phyloP scores from a whole-genome alignment of 92 coral and sea anemone genomes.

The Zoanthus sociatus region DNA sequence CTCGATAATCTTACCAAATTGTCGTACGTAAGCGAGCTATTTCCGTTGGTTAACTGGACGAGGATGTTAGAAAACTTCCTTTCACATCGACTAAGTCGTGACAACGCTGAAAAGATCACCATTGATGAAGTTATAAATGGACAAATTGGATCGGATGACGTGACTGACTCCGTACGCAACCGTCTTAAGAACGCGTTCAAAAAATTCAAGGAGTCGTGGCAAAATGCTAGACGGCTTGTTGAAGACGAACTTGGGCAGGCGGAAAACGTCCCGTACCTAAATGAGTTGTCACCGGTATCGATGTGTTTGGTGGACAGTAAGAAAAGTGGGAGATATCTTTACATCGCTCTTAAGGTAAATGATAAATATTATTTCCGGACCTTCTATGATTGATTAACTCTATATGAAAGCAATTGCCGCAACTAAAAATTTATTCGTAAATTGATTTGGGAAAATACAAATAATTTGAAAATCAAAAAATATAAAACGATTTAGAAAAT shows the following conservation, averaged over 20 bases:
- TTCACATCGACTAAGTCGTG: slow-evolving; percentile 72
- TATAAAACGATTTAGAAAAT: no score
- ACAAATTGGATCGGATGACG: slow-evolving; percentile 27
- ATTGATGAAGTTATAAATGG: slow-evolving; percentile 69
- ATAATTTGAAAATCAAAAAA: no score
- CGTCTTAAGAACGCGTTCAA: slow-evolving; percentile 34
- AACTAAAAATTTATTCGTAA: no score
- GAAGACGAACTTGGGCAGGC: background rate
- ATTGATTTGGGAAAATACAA: no score
- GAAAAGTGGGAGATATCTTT: slow-evolving; percentile 30
- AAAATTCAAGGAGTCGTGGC: slow-evolving; percentile 29
- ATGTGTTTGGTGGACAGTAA: slow-evolving; percentile 34
- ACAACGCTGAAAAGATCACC: slow-evolving; percentile 59
- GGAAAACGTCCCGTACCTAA: slow-evolving; percentile 4
- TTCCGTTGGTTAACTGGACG: slow-evolving; percentile 67
- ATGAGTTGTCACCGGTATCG: slow-evolving; percentile 33
- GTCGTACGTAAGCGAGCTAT: slow-evolving; percentile 50
- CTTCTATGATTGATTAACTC: no score
- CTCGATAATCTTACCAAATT: slow-evolving; percentile 54
- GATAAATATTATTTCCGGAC: background rate
- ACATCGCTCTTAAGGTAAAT: slow-evolving; percentile 30
- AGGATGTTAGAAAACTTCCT: slow-evolving; percentile 56
- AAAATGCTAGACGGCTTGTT: slow-evolving; percentile 8
- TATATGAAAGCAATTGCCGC: no score
- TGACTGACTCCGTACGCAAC: slow-evolving; percentile 24